Evolutionary conservation across 1,140 invertebrate genomes (phyloP).

Genomic region (Pomacea maculata): DNA sequence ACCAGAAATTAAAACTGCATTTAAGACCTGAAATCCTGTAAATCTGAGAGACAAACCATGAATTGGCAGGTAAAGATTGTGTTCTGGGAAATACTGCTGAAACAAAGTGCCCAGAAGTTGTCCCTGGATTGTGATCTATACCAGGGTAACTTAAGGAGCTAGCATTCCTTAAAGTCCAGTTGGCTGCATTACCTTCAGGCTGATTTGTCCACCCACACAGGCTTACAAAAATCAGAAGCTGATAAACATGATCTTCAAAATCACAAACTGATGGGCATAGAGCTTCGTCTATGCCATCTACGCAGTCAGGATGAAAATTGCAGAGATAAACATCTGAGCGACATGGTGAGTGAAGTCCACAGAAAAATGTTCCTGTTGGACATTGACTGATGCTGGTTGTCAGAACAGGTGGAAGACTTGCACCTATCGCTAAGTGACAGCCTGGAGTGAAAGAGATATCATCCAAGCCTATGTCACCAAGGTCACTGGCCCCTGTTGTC

Average conservation of each 20-base stretch:
- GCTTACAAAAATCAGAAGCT: conserved; percentile 9
- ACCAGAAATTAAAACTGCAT: conserved; percentile 57
- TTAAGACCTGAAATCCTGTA: conserved; percentile 45
- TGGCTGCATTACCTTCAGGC: conserved; percentile 31
- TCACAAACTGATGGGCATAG: conserved; percentile 44
- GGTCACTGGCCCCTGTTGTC: conserved; percentile 73
- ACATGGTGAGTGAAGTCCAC: conserved; percentile 38
- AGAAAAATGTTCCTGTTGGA: conserved; percentile 46
- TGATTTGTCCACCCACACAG: conserved; percentile 51
- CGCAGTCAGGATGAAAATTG: conserved; percentile 74
- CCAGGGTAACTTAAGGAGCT: conserved; percentile 38
- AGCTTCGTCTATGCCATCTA: conserved; percentile 47
- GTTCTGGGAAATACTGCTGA: conserved; percentile 31
- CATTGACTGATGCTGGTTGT: conserved; percentile 45
- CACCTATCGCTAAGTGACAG: conserved; percentile 39
- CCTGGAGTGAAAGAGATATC: conserved; percentile 69
- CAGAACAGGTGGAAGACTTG: conserved; percentile 37
- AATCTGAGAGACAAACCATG: conserved; percentile 49
- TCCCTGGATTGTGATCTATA: conserved; percentile 48
- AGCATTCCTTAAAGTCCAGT: conserved; percentile 41
- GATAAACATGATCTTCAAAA: conserved; percentile 36
- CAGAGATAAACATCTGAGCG: conserved; percentile 64
- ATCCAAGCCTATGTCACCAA: conserved; percentile 80
- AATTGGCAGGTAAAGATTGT: conserved; percentile 28
- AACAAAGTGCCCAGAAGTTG: conserved; percentile 42